Base-by-base conservation (phyloP, 2,888 invertebrate species). In the Entomobrya proxima region DNA sequence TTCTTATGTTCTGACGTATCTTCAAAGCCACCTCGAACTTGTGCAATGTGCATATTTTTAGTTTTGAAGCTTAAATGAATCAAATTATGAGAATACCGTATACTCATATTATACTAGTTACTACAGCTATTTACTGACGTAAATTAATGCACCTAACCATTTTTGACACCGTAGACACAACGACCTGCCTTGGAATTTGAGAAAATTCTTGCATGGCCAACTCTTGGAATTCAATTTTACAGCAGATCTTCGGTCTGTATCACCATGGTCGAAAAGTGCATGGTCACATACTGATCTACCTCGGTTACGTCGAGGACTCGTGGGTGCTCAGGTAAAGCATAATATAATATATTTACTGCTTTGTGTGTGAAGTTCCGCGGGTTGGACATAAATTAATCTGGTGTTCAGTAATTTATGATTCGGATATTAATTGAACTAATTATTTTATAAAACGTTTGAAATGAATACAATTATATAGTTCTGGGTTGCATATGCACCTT, bases 401-500 rank as follows among this genome's bases (percentile, higher is more conserved):
- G 64, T 30, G 30, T 27, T n/a, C n/a, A n/a, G n/a, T n/a, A n/a
- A n/a, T n/a, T n/a, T n/a, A n/a, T n/a, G n/a, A n/a, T n/a, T n/a
- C n/a, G n/a, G n/a, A n/a, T n/a, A n/a, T n/a, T n/a, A n/a, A n/a
- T n/a, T n/a, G n/a, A n/a, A n/a, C n/a, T n/a, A 11, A 64, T 64
- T 15, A 64, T 7, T 5, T 15, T n/a, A n/a, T n/a, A n/a, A n/a
- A n/a, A 69, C 9, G 2, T 44, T n/a, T 69, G 24, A 30, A n/a
- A 32, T 69, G 37, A 32, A 18, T 64, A 35, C 37, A 30, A 32
- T 69, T 37, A 6, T 30, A 64, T 92, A 94, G 94, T 94, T 94
- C 90, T 94, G 94, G 94, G 93, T 93, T 0, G 93, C 94, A 0
- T 94, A 93, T 89, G 94, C 94, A 0, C 93, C 93, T 0, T 95